Conservation (phyloP, 2,888 invertebrate genomes). For the Mythimna impura region DNA sequence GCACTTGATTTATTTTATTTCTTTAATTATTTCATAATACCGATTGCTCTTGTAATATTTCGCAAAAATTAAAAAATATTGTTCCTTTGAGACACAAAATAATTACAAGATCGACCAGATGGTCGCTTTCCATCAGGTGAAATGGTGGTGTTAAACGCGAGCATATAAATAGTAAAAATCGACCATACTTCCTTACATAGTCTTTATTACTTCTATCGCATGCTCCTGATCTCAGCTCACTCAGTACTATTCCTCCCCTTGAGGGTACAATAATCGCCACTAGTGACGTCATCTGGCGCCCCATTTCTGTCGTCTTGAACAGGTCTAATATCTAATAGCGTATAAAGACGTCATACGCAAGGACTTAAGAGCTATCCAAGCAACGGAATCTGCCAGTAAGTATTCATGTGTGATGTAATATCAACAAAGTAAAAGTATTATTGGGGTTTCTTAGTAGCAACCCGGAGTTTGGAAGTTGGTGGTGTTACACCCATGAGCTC, state of each 20-base stretch:
- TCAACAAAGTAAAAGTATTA: no score
- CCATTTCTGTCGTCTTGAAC: slow-evolving; percentile 41
- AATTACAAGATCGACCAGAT: not conserved
- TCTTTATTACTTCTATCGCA: not conserved
- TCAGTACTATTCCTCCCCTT: slow-evolving; percentile 2
- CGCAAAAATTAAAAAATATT: not conserved
- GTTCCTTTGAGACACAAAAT: not conserved
- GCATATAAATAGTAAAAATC: not conserved
- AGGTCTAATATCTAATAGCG: slow-evolving; percentile 50
- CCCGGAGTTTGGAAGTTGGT: no score
- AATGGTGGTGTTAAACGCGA: no score
- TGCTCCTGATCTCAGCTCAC: slow-evolving; percentile 12
- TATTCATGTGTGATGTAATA: slow-evolving; percentile 6
- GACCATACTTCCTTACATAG: not conserved
- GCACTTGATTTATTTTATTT: no score
- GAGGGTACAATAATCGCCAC: slow-evolving; percentile 28
- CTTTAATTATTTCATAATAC: not conserved
- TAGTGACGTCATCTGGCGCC: slow-evolving; percentile 35
- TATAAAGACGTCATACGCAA: slow-evolving; percentile 41
- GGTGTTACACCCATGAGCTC: no score
- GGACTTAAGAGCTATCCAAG: slow-evolving; percentile 48
- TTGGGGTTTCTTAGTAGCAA: no score
- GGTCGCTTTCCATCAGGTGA: no score
- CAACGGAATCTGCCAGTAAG: slow-evolving; percentile 28
- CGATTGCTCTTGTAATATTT: not conserved